Percentiles rank a stretch among this genome's conserved stretches.
Evolutionary conservation across 2,113 vertebrate genomes (phyloP).

Genomic region (Noctilio leporinus): DNA sequence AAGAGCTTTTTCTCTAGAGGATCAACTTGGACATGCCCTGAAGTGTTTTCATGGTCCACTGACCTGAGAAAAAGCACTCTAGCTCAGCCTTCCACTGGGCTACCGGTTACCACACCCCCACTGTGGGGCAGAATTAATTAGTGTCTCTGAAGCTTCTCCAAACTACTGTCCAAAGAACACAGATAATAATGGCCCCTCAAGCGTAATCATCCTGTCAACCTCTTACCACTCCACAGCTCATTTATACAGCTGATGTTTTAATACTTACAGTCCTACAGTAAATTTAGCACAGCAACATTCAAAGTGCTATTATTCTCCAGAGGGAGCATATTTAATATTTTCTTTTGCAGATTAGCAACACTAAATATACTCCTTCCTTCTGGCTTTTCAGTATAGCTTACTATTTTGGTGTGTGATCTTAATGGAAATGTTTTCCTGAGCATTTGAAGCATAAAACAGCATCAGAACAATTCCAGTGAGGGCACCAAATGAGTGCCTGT

Average conservation of each 20-base stretch:
- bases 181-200: conserved; percentile 49
- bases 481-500: conserved; percentile 21
- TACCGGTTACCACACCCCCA: not conserved
- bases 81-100: conserved; percentile 19
- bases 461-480: conserved; percentile 36
- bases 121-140: conserved; percentile 65
- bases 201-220: conserved; percentile 60
- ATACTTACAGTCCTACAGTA: conserved; percentile 14
- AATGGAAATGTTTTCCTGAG: conserved; percentile 44
- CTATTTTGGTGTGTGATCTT: conserved; percentile 16
- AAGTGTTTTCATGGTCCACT: conserved; percentile 51
- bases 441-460: conserved; percentile 42
- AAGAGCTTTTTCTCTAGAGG: conserved; percentile 47
- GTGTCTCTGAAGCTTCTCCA: conserved; percentile 53
- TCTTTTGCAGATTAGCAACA: conserved; percentile 31
- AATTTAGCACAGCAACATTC: conserved; percentile 43
- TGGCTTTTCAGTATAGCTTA: not conserved
- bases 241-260: conserved; percentile 46
- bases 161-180: conserved; percentile 54
- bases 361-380: conserved; percentile 27
- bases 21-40: conserved; percentile 44
- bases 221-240: conserved; percentile 5
- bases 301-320: conserved; percentile 25
- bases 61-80: conserved; percentile 39
- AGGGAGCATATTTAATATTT: conserved; percentile 39